phyloP scores from a whole-genome alignment of 2,888 invertebrate species.

The Cheilosia grossa region DNA sequence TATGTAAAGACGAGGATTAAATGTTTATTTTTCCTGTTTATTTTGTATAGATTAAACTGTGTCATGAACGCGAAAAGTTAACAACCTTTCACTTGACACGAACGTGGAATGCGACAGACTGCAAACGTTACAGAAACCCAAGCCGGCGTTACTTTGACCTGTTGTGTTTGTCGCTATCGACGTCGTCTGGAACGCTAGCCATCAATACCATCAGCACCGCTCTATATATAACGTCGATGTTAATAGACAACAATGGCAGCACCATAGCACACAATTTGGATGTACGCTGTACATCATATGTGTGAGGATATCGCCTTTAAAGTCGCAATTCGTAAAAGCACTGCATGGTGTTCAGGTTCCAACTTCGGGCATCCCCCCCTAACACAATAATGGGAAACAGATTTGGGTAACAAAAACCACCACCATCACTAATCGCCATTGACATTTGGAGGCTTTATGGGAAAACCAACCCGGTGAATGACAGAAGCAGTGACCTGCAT shows the following conservation, averaged over 20 bases:
- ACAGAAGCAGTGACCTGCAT: constrained; percentile 17
- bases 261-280: constrained; percentile 9
- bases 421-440: too few relatives aligned
- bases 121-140: constrained; percentile 22
- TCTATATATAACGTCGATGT: constrained; percentile 21
- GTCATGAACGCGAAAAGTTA: constrained; percentile 71
- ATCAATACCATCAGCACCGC: constrained; percentile 43
- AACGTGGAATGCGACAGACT: constrained; percentile 16
- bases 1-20: constrained; percentile 1
- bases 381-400: constrained; percentile 11
- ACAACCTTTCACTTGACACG: constrained; percentile 71
- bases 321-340: constrained; percentile 51
- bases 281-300: neutral
- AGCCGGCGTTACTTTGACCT: constrained; percentile 64
- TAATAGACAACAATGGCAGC: constrained; percentile 40
- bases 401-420: constrained; percentile 16
- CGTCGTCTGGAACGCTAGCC: constrained; percentile 49
- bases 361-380: neutral
- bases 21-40: constrained; percentile 24
- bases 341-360: constrained; percentile 12
- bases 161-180: constrained; percentile 38
- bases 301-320: constrained; percentile 13
- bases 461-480: constrained; percentile 1
- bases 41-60: constrained; percentile 41
- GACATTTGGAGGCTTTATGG: neutral